A percentile compares a stretch with the other conserved stretches of the same genome.
phyloP scores from a whole-genome alignment of 2,113 vertebrate genomes.

The Ancistrus triradiatus region DNA sequence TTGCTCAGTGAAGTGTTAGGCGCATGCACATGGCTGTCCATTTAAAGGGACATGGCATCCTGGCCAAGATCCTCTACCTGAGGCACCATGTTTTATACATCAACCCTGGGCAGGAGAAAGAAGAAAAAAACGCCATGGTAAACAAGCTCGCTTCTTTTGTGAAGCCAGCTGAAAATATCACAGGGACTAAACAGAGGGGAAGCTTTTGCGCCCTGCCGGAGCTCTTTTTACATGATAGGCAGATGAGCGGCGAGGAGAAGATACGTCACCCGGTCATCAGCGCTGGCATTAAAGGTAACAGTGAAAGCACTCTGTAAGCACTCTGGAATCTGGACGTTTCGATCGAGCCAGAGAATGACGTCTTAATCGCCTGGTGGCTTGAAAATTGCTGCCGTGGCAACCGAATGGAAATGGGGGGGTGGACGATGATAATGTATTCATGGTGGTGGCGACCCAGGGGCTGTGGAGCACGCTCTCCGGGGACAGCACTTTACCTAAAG shows the following conservation, averaged over 20 bases:
- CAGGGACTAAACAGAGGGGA: too few species aligned
- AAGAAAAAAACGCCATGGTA: slow-evolving; percentile 63
- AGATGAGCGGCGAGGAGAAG: background rate
- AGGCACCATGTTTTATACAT: slow-evolving; percentile 99
- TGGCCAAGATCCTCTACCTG: slow-evolving; percentile 99
- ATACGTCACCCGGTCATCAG: background rate
- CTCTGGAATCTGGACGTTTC: slow-evolving; percentile 67
- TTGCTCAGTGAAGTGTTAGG: slow-evolving; percentile 99
- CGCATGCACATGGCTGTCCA: slow-evolving; percentile 98
- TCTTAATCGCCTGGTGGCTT: slow-evolving; percentile 97
- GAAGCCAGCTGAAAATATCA: too few species aligned
- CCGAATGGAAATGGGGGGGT: slow-evolving; percentile 98
- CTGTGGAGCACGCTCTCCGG: slow-evolving; percentile 91
- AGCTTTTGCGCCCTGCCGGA: too few species aligned
- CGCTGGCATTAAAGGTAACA: background rate
- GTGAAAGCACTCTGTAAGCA: slow-evolving; percentile 13
- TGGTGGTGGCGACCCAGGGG: slow-evolving; percentile 99
- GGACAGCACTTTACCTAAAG: slow-evolving; percentile 99
- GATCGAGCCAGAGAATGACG: slow-evolving; percentile 65
- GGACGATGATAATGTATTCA: slow-evolving; percentile 99
- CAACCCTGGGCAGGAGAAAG: slow-evolving; percentile 66
- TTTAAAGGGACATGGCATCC: slow-evolving; percentile 99
- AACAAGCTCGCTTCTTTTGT: slow-evolving; percentile 47
- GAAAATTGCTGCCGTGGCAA: slow-evolving; percentile 99
- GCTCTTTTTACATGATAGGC: too few species aligned